phyloP scores from a whole-genome alignment of 2,113 vertebrate genomes.

The Tychaedon coryphoeus region DNA sequence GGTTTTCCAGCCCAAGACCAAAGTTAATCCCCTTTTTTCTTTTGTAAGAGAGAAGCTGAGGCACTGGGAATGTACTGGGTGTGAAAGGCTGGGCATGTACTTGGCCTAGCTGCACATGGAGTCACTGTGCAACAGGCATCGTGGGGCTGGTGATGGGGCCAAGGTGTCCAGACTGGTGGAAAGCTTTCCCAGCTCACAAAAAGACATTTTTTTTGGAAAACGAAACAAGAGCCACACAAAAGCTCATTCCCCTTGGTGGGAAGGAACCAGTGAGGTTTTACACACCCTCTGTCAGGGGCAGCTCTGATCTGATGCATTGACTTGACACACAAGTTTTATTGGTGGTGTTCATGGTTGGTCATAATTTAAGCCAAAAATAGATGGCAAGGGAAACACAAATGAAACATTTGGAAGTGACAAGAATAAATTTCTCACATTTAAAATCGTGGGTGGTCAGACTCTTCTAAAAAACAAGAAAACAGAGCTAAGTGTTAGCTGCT shows the following conservation, averaged over 20 bases:
- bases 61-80: background rate
- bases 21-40: background rate
- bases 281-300: background rate
- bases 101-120: background rate
- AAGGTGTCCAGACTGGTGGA: background rate
- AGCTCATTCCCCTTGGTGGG: accelerated
- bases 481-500: background rate
- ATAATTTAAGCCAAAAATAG: background rate
- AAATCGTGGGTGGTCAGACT: background rate
- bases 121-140: accelerated
- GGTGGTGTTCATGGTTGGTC: background rate
- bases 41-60: background rate
- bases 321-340: background rate
- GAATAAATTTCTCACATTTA: background rate
- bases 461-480: background rate
- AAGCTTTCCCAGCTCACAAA: background rate
- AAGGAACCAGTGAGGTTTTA: background rate
- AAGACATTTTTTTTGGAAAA: background rate
- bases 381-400: background rate
- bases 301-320: background rate
- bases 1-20: background rate
- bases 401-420: background rate
- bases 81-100: background rate
- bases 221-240: background rate
- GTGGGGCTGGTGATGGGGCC: accelerated